Percentiles rank a stretch among this genome's conserved stretches.
Conservation (phyloP, 2,113 vertebrate genomes). For the Pterocles burchelli region DNA sequence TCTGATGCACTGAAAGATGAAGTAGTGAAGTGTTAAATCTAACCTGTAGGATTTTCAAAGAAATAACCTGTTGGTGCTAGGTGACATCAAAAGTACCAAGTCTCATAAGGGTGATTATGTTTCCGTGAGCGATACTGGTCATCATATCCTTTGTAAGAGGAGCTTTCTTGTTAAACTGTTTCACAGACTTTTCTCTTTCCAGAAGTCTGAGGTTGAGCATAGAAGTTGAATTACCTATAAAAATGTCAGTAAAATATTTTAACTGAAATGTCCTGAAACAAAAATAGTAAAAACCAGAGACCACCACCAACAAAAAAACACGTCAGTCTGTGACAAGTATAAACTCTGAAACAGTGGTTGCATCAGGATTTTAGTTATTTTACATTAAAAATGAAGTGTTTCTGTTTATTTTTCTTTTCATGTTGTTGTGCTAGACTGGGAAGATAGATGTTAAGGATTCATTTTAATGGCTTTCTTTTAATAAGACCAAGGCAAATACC, state of each 20-base stretch:
- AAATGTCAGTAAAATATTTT: background rate
- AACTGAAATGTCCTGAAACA: background rate
- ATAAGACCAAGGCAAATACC: background rate
- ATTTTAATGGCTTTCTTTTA: background rate
- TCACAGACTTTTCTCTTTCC: background rate
- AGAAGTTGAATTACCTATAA: background rate
- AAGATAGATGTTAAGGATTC: background rate
- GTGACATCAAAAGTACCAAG: background rate
- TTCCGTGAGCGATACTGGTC: background rate
- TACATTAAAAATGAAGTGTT: background rate
- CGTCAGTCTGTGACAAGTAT: background rate
- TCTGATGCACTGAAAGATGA: background rate
- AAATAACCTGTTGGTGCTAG: background rate
- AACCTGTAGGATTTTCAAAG: background rate
- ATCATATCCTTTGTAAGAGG: background rate
- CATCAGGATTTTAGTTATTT: background rate
- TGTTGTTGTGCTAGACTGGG: background rate
- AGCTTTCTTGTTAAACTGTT: background rate
- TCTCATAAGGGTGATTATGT: background rate
- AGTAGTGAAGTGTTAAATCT: background rate
- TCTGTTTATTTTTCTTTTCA: background rate
- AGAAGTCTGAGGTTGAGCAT: background rate
- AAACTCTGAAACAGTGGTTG: background rate
- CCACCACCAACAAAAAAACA: fast-evolving
- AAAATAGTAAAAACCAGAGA: background rate